phyloP scores from a whole-genome alignment of 2,888 invertebrate species.

The Lypha dubia region DNA sequence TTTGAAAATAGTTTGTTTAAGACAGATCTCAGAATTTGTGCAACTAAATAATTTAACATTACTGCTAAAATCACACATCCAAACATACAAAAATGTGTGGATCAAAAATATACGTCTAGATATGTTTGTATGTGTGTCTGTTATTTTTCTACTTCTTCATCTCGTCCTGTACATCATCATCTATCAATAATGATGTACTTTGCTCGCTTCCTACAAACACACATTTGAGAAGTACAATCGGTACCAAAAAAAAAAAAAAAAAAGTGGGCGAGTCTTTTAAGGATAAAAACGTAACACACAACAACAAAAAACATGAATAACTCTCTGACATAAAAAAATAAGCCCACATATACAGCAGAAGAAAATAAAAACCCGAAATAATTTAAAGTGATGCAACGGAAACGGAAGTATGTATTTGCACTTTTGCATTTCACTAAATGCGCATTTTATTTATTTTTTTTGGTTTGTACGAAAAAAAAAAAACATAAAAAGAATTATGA shows the following conservation, averaged over 20 bases:
- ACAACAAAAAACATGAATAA: too few relatives aligned
- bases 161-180: conserved; percentile 62
- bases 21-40: background rate
- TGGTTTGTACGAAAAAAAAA: conserved; percentile 28
- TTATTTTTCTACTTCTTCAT: conserved; percentile 44
- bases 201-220: conserved; percentile 54
- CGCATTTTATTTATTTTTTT: conserved; percentile 77
- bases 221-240: conserved; percentile 52
- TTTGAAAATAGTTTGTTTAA: too few relatives aligned
- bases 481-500: conserved; percentile 44
- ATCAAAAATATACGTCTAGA: background rate
- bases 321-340: conserved; percentile 63
- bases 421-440: conserved; percentile 82
- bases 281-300: too few relatives aligned
- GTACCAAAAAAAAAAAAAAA: too few relatives aligned
- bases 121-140: background rate
- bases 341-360: conserved; percentile 20
- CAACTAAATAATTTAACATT: background rate
- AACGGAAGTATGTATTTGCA: conserved; percentile 83
- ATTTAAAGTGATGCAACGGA: conserved; percentile 81
- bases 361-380: too few relatives aligned
- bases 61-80: conserved; percentile 2
- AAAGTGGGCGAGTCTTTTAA: conserved; percentile 70
- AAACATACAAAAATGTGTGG: conserved; percentile 8
- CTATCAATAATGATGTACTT: conserved; percentile 67